Evolutionary conservation across 1,140 invertebrate genomes (phyloP).

Genomic region (Drosophila littoralis): DNA sequence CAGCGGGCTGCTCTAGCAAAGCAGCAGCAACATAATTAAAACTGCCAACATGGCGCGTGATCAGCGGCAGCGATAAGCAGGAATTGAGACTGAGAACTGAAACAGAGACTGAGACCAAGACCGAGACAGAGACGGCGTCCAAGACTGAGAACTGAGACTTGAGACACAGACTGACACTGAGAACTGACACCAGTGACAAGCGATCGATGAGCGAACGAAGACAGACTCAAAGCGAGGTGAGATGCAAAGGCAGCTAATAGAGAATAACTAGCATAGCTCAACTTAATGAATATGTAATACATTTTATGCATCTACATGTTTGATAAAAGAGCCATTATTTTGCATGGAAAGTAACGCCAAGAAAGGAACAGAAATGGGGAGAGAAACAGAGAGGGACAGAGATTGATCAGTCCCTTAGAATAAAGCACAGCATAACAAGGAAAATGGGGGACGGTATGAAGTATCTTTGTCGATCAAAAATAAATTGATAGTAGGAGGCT

Average conservation of each 20-base stretch:
- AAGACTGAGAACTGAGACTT: conserved; percentile 12
- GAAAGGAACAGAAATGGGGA: conserved; percentile 4
- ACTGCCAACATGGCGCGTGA: conserved; percentile 78
- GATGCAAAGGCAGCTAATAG: conserved; percentile 8
- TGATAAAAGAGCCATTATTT: conserved; percentile 49
- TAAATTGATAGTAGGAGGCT: too few relatives aligned
- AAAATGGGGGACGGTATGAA: neutral
- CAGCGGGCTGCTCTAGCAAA: neutral
- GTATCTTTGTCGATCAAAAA: too few relatives aligned
- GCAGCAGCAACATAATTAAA: conserved; percentile 76
- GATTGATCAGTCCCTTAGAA: conserved; percentile 6
- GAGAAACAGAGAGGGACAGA: neutral
- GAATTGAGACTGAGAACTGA: conserved; percentile 13
- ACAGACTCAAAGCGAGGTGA: neutral
- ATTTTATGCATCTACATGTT: conserved; percentile 37
- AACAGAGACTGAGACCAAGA: neutral
- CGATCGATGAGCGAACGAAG: conserved; percentile 32
- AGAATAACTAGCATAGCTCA: conserved; percentile 34
- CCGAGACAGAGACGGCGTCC: neutral
- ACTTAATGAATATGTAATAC: conserved; percentile 52
- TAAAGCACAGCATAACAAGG: neutral
- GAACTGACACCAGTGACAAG: conserved; percentile 36
- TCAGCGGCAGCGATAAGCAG: conserved; percentile 73
- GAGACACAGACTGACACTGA: conserved; percentile 1
- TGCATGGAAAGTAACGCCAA: neutral